Evolutionary conservation across 2,888 invertebrate genomes (phyloP).

Genomic region (Spodoptera exigua): DNA sequence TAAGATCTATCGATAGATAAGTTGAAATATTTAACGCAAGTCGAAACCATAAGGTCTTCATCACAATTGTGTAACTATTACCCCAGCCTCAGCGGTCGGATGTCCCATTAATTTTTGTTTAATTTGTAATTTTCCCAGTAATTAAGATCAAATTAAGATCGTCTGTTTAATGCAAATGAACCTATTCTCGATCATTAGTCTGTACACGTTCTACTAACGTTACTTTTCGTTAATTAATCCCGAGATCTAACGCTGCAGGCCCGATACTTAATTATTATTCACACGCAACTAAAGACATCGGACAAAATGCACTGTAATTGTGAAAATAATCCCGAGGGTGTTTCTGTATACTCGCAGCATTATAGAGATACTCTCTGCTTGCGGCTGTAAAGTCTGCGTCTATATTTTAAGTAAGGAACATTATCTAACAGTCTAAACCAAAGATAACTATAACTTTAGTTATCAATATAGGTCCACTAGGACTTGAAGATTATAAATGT

Average conservation of each 20-base stretch:
- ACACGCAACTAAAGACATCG: slow-evolving; percentile 66
- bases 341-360: slow-evolving; percentile 12
- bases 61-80: slow-evolving; percentile 63
- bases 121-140: slow-evolving; percentile 88
- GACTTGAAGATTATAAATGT: no score
- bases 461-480: no score
- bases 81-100: slow-evolving; percentile 52
- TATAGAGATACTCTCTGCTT: slow-evolving; percentile 20
- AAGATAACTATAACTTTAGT: no score
- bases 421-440: no score
- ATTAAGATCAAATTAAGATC: slow-evolving; percentile 82
- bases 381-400: slow-evolving; percentile 26
- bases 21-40: slow-evolving; percentile 48
- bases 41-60: slow-evolving; percentile 53
- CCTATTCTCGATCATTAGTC: slow-evolving; percentile 87
- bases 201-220: slow-evolving; percentile 83
- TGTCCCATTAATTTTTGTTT: slow-evolving; percentile 80
- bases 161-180: slow-evolving; percentile 88
- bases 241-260: slow-evolving; percentile 74
- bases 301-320: slow-evolving; percentile 50
- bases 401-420: slow-evolving; percentile 6
- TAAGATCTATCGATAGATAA: slow-evolving; percentile 66
- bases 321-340: slow-evolving; percentile 44
- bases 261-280: slow-evolving; percentile 74
- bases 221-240: slow-evolving; percentile 87